Conservation (phyloP, 2,113 vertebrate species). For the Ictalurus punctatus region DNA sequence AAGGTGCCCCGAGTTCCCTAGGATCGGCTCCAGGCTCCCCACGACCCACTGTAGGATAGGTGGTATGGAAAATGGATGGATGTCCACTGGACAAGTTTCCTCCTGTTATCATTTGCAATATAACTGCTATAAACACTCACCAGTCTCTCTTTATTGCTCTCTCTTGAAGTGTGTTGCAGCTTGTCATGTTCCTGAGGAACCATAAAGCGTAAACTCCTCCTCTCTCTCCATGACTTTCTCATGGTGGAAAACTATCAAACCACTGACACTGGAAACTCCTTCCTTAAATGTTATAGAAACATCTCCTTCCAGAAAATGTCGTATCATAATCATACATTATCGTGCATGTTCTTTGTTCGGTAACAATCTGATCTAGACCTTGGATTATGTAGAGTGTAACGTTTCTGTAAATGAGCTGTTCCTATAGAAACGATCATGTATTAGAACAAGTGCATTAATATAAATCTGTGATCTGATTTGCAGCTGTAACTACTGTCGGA, state of each 20-base stretch:
- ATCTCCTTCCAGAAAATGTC: not conserved
- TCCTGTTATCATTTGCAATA: not conserved
- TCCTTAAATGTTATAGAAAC: not conserved
- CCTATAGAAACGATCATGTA: not conserved
- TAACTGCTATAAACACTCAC: no score
- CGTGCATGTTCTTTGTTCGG: not conserved
- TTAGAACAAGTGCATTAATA: not conserved
- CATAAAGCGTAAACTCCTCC: not conserved
- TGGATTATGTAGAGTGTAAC: not conserved
- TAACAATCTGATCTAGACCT: not conserved
- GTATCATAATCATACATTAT: not conserved
- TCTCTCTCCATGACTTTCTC: not conserved
- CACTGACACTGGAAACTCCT: not conserved
- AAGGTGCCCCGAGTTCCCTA: no score
- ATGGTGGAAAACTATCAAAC: not conserved
- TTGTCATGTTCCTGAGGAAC: not conserved
- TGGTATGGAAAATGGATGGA: no score
- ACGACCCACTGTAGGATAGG: no score
- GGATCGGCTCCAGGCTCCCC: no score
- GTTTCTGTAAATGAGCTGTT: not conserved
- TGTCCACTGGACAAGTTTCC: not conserved
- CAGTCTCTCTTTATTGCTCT: not conserved
- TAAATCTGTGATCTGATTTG: not conserved
- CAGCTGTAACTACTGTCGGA: not conserved
- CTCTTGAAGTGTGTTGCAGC: not conserved